Evolutionary conservation across 2,113 vertebrate genomes (phyloP).

Genomic region (Pteruthius melanotis): DNA sequence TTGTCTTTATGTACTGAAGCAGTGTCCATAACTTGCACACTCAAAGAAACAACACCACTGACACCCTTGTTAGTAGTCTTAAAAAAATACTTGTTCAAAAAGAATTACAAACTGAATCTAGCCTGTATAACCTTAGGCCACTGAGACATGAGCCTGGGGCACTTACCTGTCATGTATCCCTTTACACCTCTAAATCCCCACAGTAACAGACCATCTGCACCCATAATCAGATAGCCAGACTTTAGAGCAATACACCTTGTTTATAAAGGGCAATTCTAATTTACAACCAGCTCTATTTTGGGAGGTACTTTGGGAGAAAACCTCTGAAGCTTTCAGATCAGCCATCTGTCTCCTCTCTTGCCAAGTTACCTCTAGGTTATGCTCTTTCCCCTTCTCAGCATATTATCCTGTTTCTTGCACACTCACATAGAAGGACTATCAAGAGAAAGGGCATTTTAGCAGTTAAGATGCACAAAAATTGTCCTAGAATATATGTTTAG

Average conservation of each 20-base stretch:
- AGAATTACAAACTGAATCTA: constrained; percentile 19
- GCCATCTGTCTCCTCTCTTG: constrained; percentile 42
- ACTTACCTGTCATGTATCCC: constrained; percentile 56
- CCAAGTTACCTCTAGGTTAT: constrained; percentile 32
- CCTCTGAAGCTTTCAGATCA: constrained; percentile 29
- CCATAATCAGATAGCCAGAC: constrained; percentile 21
- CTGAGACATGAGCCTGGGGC: constrained; percentile 9
- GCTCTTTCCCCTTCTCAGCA: constrained; percentile 25
- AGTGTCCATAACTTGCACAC: not conserved
- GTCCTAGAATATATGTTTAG: not conserved
- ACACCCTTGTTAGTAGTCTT: not conserved
- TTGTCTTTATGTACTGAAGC: not conserved
- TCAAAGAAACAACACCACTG: not conserved
- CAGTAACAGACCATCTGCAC: constrained; percentile 47
- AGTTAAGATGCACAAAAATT: not conserved
- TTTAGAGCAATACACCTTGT: constrained; percentile 23
- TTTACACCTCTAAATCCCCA: constrained; percentile 42
- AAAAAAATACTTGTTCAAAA: not conserved
- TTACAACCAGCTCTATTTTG: constrained; percentile 44
- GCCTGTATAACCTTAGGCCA: constrained; percentile 14
- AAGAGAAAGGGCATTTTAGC: not conserved
- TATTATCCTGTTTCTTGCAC: not conserved
- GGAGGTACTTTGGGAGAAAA: constrained; percentile 26
- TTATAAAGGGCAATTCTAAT: constrained; percentile 62
- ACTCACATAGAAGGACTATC: not conserved